Evolutionary conservation across 2,113 vertebrate genomes (phyloP).

Genomic region (Merops nubicus): DNA sequence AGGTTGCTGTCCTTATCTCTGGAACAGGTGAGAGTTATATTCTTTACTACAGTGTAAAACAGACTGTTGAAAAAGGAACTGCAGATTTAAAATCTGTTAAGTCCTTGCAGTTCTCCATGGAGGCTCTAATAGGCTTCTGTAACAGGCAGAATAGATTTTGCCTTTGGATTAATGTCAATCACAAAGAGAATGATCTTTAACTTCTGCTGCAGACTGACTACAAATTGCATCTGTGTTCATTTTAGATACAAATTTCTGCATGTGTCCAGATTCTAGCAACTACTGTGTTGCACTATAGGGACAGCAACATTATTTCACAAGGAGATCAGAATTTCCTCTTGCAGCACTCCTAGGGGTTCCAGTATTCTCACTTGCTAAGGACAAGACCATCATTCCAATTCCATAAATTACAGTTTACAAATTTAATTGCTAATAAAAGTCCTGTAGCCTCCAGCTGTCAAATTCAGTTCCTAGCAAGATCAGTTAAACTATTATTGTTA

Average conservation of each 20-base stretch:
- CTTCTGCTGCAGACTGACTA: neutral
- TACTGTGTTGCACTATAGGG: neutral
- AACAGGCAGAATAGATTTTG: neutral
- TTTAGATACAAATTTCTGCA: neutral
- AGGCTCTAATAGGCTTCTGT: neutral
- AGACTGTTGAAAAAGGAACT: neutral
- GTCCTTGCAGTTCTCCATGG: neutral
- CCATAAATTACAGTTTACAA: neutral
- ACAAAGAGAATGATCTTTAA: neutral
- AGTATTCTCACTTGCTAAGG: neutral
- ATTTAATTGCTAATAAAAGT: neutral
- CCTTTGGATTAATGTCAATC: neutral
- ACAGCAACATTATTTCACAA: neutral
- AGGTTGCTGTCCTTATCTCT: conserved; percentile 93
- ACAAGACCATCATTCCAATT: neutral
- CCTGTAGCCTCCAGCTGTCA: neutral
- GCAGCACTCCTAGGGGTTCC: neutral
- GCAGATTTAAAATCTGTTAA: neutral
- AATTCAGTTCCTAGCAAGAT: neutral
- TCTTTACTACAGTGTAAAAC: neutral
- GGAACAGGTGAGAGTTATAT: conserved; percentile 84
- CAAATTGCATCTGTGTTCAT: neutral
- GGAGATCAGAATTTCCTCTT: neutral
- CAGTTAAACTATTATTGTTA: neutral
- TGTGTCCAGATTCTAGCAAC: neutral